phyloP scores from a whole-genome alignment of 1,140 invertebrate species.

The Steinernema feltiae region DNA sequence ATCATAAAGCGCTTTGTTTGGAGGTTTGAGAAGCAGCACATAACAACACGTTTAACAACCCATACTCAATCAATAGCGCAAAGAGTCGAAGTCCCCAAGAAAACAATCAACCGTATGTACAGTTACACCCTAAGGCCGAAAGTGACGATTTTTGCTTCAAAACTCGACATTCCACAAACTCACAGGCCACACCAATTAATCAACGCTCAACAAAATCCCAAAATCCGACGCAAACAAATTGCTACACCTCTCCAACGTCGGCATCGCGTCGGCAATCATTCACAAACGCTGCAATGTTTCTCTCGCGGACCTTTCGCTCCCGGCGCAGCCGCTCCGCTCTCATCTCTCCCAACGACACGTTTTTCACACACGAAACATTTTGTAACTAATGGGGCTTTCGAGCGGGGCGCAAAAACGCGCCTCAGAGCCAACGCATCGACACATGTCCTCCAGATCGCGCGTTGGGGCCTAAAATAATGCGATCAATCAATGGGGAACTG shows the following conservation, averaged over 20 bases:
- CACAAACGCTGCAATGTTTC: conserved; percentile 9
- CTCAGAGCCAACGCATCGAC: neutral
- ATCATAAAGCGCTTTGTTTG: too few species aligned
- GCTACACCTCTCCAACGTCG: neutral
- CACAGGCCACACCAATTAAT: neutral
- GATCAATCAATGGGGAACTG: neutral
- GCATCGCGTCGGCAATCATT: neutral
- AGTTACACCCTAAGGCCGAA: too few species aligned
- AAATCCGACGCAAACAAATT: neutral
- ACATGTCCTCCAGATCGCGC: neutral
- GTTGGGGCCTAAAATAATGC: neutral
- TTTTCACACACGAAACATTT: conserved; percentile 9
- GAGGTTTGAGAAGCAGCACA: too few species aligned
- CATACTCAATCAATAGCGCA: too few species aligned
- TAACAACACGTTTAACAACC: too few species aligned
- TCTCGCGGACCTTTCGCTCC: neutral
- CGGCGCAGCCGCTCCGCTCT: neutral
- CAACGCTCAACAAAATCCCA: neutral
- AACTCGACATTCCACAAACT: too few species aligned
- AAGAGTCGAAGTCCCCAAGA: too few species aligned
- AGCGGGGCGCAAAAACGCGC: neutral
- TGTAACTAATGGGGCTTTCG: neutral
- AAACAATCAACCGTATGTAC: neutral
- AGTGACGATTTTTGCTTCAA: neutral
- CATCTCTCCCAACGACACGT: neutral